These are phyloP conservation scores for Kryptolebias marmoratus DNA, from an alignment of 2,113 vertebrate genomes.

Conservation along the genomic window DNA sequence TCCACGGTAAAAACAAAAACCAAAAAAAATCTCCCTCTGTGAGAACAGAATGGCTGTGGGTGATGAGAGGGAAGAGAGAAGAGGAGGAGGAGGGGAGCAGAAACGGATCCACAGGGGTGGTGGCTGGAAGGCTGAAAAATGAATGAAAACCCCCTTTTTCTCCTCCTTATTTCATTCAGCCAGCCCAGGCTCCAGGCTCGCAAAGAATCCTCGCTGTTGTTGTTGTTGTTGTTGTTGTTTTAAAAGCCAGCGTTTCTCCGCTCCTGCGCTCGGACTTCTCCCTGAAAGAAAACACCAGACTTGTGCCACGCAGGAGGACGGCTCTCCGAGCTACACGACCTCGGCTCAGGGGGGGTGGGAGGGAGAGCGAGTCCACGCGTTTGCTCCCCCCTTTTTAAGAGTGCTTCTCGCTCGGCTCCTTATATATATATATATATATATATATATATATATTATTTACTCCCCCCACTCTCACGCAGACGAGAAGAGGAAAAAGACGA, in stretches of 20 bases:
- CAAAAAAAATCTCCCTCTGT: constrained; percentile 35
- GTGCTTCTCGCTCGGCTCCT: constrained; percentile 11
- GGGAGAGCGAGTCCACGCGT: constrained; percentile 51
- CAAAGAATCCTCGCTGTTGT: neutral
- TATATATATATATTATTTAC: no score
- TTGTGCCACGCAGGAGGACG: constrained; percentile 77
- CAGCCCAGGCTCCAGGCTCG: constrained; percentile 29
- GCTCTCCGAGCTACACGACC: constrained; percentile 67
- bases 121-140: constrained; percentile 71
- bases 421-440: no score
- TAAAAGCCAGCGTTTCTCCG: constrained; percentile 5
- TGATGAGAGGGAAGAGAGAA: constrained; percentile 12
- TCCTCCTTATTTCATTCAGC: constrained; percentile 48
- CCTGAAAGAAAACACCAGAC: constrained; percentile 68
- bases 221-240: neutral
- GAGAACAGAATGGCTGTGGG: constrained; percentile 28
- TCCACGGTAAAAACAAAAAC: neutral
- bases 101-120: constrained; percentile 72
- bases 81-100: constrained; percentile 8
- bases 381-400: constrained; percentile 17
- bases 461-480: neutral
- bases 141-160: constrained; percentile 75
- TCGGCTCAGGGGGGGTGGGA: constrained; percentile 45
- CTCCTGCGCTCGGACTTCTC: constrained; percentile 48
- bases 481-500: neutral